These are phyloP conservation scores for Telenomus remus DNA, from an alignment of 1,140 invertebrate species.

Conservation along the genomic window DNA sequence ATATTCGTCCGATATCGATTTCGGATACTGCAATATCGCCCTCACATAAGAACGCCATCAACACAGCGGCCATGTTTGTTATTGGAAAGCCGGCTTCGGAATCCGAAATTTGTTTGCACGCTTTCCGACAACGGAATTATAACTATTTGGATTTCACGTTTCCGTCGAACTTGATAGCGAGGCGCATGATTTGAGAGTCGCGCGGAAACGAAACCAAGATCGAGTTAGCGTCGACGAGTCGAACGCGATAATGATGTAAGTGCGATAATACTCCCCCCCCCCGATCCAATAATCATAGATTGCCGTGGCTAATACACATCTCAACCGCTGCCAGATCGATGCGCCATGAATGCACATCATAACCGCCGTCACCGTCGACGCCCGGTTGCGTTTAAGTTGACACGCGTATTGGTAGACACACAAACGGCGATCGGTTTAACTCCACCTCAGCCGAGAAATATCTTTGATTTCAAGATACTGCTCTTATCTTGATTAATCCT, in stretches of 20 bases:
- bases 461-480: no score
- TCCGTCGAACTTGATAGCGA: not conserved
- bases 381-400: no score
- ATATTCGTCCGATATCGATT: constrained; percentile 32
- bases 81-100: constrained; percentile 6
- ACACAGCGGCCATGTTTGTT: constrained; percentile 28
- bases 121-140: constrained; percentile 14
- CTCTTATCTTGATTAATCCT: no score
- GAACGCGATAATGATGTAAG: no score
- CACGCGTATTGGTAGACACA: no score
- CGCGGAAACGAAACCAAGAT: not conserved
- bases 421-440: no score
- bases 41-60: constrained; percentile 29
- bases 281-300: constrained; percentile 36
- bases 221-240: not conserved
- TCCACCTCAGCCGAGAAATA: no score
- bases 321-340: constrained; percentile 52
- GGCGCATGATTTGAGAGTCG: not conserved
- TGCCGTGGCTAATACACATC: constrained; percentile 40
- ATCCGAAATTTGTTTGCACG: constrained; percentile 14
- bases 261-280: constrained; percentile 24
- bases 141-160: constrained; percentile 9
- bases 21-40: constrained; percentile 25
- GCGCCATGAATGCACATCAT: constrained; percentile 35
- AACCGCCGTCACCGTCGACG: constrained; percentile 3